Conservation (phyloP, 2,888 invertebrate genomes). For the Gnatocerus cornutus region DNA sequence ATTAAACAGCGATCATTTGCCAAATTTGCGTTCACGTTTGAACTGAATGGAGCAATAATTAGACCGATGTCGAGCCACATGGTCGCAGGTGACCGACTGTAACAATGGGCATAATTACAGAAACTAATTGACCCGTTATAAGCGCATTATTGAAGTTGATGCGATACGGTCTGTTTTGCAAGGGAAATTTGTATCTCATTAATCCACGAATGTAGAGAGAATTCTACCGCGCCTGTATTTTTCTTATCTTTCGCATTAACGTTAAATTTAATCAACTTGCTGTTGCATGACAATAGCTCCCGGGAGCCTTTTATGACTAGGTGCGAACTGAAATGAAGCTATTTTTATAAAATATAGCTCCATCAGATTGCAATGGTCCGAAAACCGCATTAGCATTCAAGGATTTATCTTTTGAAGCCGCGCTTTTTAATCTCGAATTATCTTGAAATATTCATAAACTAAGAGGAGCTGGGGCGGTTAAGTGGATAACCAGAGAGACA, state of each 20-base stretch:
- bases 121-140: conserved; percentile 43
- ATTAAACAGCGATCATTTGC: conserved; percentile 57
- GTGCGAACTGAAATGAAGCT: conserved; percentile 51
- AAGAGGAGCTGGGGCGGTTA: conserved; percentile 29
- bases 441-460: conserved; percentile 49
- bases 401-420: conserved; percentile 30
- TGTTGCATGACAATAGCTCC: conserved; percentile 52
- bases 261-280: conserved; percentile 55
- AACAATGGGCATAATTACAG: conserved; percentile 42
- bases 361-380: conserved; percentile 53
- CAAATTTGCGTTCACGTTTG: conserved; percentile 56
- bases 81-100: conserved; percentile 30
- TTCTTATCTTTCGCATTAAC: conserved; percentile 49
- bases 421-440: conserved; percentile 47
- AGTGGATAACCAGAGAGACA: conserved; percentile 44
- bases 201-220: conserved; percentile 9
- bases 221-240: conserved; percentile 39
- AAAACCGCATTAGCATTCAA: conserved; percentile 52
- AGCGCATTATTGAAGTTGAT: conserved; percentile 28
- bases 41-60: conserved; percentile 56
- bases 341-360: conserved; percentile 54
- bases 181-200: conserved; percentile 33
- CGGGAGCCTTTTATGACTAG: conserved; percentile 49
- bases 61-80: conserved; percentile 42
- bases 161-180: conserved; percentile 5